Percentiles rank a stretch among this genome's conserved stretches.
phyloP scores from a whole-genome alignment of 2,888 invertebrate genomes.

The Actias luna region DNA sequence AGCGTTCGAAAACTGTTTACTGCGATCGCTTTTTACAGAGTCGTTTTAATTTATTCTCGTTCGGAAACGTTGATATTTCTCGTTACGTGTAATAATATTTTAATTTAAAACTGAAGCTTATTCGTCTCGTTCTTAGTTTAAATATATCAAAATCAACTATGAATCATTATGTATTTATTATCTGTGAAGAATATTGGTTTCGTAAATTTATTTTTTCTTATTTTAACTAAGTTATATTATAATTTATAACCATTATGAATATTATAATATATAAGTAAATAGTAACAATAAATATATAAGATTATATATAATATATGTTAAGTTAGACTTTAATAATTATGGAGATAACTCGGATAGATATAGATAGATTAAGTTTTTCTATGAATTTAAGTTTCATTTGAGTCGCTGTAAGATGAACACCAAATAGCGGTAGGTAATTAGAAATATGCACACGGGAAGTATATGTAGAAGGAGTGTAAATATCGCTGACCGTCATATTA shows the following conservation, averaged over 20 bases:
- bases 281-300: not conserved
- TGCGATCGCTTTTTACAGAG: too few species aligned
- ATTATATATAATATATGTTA: not conserved
- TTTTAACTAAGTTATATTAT: not conserved
- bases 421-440: not conserved
- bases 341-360: not conserved
- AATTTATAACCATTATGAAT: not conserved
- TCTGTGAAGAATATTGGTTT: too few species aligned
- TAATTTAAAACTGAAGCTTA: too few species aligned
- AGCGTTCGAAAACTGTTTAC: too few species aligned
- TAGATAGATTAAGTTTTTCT: not conserved
- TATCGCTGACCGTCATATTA: not conserved
- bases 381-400: not conserved
- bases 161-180: too few species aligned
- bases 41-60: too few species aligned
- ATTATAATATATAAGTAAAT: not conserved
- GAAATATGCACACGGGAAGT: not conserved
- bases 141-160: too few species aligned
- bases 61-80: too few species aligned
- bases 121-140: too few species aligned
- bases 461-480: too few species aligned
- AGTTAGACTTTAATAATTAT: not conserved
- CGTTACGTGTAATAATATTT: too few species aligned
- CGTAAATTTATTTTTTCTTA: too few species aligned
- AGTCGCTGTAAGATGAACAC: conserved; percentile 4